Percentiles rank a stretch among this genome's conserved stretches.
Evolutionary conservation across 1,140 invertebrate species (phyloP).

Genomic region (Halyomorpha halys): DNA sequence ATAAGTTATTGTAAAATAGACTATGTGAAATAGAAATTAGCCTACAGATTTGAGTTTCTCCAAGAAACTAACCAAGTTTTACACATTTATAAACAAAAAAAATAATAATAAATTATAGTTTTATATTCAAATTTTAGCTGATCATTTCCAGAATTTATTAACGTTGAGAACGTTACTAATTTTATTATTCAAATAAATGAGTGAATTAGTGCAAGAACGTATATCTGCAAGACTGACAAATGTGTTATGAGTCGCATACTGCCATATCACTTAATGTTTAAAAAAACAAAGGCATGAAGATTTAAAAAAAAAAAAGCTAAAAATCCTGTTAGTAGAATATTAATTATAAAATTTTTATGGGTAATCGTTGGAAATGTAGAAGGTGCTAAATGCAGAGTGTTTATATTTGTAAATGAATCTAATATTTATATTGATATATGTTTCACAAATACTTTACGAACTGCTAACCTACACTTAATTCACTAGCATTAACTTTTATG

Average conservation of each 20-base stretch:
- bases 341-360: no score
- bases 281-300: no score
- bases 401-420: conserved; percentile 16
- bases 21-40: neutral
- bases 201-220: conserved; percentile 3
- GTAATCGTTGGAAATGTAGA: neutral
- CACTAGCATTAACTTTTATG: conserved; percentile 11
- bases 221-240: conserved; percentile 10
- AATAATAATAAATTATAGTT: conserved; percentile 15
- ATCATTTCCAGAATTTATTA: conserved; percentile 16
- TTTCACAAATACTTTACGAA: conserved; percentile 15
- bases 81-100: conserved; percentile 15
- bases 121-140: conserved; percentile 15
- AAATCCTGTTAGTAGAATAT: no score
- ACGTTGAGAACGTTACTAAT: conserved; percentile 14
- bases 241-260: conserved; percentile 4
- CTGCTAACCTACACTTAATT: conserved; percentile 14
- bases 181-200: conserved; percentile 1
- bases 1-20: conserved; percentile 11
- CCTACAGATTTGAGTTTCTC: conserved; percentile 13
- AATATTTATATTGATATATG: conserved; percentile 16
- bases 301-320: no score
- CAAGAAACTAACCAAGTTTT: conserved; percentile 15
- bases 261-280: conserved; percentile 3
- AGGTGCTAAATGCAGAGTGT: conserved; percentile 14